Base-by-base conservation (phyloP, 2,888 invertebrate species). In the Nasonia oneida region DNA sequence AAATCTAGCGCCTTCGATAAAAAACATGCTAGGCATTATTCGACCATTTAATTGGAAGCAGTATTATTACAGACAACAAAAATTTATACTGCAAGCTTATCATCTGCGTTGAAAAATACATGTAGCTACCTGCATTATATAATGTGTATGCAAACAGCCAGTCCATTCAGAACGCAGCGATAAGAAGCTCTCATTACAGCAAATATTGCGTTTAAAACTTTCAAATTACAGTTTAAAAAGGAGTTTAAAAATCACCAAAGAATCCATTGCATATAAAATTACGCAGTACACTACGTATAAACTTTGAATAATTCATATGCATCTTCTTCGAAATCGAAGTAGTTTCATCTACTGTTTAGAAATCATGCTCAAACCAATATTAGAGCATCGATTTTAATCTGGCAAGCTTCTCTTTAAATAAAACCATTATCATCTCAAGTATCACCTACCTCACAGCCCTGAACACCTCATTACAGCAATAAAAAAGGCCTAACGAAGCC, bases 401-500 rank as follows among this genome's bases (percentile, higher is more conserved):
- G 18, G 15, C 15, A 53, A 53, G 4, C 53, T 53, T 18, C 1
- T 1, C 5, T 53, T 18, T 53, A 6, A 18, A 53, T 53, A 53
- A 53, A 3, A 15, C 18, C 5, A 53, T 53, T 61, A 61, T 61
- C 57, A n/a, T n/a, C 10, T 61, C 57, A 61, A 61, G n/a, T n/a
- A 77, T 67, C 29, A 33, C 67, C 67, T 64, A 39, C 61, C 64
- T 61, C 50, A 61, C 77, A 77, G 57, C 50, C n/a, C 33, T 15
- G 15, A 50, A 47, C 0, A 61, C n/a, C n/a, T 61, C 6, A 61
- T 15, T 50, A 29, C 23, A 75, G 50, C 15, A 74, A 10, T 29
- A 74, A 12, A 53, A 37, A 64, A 10, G 74, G 64, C 74, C 42
- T 42, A 23, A 47, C 70, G 23, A 39, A 84, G 78, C 67, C 78